A percentile compares a stretch with the other conserved stretches of the same genome.
phyloP scores from a whole-genome alignment of 2,113 vertebrate genomes.

The Nannobrachium achirus region DNA sequence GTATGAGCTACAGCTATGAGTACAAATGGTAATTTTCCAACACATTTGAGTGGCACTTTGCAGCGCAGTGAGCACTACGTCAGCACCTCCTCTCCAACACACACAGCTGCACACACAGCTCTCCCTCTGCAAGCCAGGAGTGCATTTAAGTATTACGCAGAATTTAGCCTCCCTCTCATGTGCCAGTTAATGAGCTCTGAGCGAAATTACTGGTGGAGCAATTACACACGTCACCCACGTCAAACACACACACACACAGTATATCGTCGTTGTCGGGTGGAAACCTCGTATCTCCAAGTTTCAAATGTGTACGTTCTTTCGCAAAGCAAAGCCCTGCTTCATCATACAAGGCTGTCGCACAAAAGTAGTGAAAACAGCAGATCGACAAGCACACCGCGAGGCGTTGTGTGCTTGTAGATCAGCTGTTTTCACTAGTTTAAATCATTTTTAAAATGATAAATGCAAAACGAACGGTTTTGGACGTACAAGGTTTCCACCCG shows the following conservation, averaged over 20 bases:
- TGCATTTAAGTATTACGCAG: slow-evolving; percentile 53
- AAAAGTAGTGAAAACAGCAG: too few species aligned
- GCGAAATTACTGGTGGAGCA: slow-evolving; percentile 61
- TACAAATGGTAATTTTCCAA: slow-evolving; percentile 38
- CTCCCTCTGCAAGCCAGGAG: slow-evolving; percentile 35
- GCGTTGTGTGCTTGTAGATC: too few species aligned
- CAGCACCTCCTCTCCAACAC: slow-evolving; percentile 45
- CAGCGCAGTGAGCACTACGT: slow-evolving; percentile 28
- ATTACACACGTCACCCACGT: slow-evolving; percentile 46
- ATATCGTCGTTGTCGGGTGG: too few species aligned
- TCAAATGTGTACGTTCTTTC: too few species aligned
- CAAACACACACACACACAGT: not conserved
- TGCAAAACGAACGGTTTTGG: too few species aligned
- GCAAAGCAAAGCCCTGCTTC: too few species aligned
- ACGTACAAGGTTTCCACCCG: too few species aligned
- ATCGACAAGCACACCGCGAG: too few species aligned
- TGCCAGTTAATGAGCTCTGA: slow-evolving; percentile 61
- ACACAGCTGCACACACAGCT: not conserved
- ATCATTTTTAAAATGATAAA: too few species aligned
- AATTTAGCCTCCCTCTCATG: slow-evolving; percentile 38
- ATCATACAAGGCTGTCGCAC: too few species aligned
- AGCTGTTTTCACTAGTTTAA: too few species aligned
- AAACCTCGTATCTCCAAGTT: too few species aligned
- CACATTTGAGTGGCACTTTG: slow-evolving; percentile 31
- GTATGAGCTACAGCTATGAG: slow-evolving; percentile 7